Evolutionary conservation across 2,888 invertebrate species (phyloP).

Genomic region (Andrena fulva): DNA sequence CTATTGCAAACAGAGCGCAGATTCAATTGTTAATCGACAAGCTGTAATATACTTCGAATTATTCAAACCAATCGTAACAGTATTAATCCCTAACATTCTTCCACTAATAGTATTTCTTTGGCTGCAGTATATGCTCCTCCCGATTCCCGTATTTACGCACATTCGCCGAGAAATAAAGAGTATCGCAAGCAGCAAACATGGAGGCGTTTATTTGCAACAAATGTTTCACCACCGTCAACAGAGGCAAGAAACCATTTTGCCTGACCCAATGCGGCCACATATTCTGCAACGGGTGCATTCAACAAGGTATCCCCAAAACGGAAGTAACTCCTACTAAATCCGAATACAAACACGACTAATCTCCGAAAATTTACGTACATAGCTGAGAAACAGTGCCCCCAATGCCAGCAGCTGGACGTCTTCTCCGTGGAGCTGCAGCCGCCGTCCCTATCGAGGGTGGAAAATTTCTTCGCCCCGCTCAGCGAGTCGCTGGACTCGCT

Average conservation of each 20-base stretch:
- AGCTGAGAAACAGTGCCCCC: constrained; percentile 61
- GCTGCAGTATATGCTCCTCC: too few relatives aligned
- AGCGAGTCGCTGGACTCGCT: constrained; percentile 45
- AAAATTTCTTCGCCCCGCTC: constrained; percentile 48
- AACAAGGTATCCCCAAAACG: constrained; percentile 41
- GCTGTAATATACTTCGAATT: too few relatives aligned
- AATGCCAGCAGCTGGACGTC: constrained; percentile 41
- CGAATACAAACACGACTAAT: not conserved
- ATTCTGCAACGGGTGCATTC: constrained; percentile 59
- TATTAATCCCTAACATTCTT: too few relatives aligned
- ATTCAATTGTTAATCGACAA: too few relatives aligned
- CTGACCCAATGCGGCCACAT: constrained; percentile 70
- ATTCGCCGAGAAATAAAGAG: too few relatives aligned
- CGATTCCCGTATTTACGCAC: too few relatives aligned
- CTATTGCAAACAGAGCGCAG: too few relatives aligned
- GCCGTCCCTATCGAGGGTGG: constrained; percentile 50
- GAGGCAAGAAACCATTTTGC: constrained; percentile 60
- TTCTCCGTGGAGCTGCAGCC: constrained; percentile 52
- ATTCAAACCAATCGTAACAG: too few relatives aligned
- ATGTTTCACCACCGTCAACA: constrained; percentile 40
- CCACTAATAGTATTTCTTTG: too few relatives aligned
- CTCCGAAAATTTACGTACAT: not conserved
- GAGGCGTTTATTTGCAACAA: constrained; percentile 65
- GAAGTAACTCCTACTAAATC: not conserved
- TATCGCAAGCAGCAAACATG: constrained; percentile 39